A percentile compares a stretch with the other conserved stretches of the same genome.
Evolutionary conservation across 2,888 invertebrate species (phyloP).

Genomic region (Sarcophaga rosellei): DNA sequence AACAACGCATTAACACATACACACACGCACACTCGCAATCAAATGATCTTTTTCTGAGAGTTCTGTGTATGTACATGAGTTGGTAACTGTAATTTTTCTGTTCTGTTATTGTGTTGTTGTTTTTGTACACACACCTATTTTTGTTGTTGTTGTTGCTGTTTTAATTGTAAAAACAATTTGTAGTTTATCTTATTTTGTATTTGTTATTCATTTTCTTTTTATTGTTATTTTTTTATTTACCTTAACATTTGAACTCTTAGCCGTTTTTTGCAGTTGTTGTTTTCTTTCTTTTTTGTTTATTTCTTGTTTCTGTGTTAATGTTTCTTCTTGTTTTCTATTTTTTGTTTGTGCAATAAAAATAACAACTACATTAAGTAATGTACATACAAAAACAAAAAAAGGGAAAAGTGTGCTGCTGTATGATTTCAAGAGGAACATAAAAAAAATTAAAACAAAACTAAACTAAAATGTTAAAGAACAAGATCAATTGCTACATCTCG

Average conservation of each 20-base stretch:
- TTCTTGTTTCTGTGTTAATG: neutral
- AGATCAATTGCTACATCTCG: conserved; percentile 45
- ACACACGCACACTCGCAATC: neutral
- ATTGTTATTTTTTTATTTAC: conserved; percentile 40
- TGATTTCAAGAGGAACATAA: conserved; percentile 18
- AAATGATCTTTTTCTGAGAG: conserved; percentile 21
- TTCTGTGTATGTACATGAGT: conserved; percentile 48
- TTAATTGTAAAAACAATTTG: neutral
- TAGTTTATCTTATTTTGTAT: neutral
- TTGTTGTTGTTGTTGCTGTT: neutral
- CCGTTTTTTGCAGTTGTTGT: conserved; percentile 1
- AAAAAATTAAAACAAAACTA: conserved; percentile 7
- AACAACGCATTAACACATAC: neutral
- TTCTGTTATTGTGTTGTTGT: neutral
- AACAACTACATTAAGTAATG: conserved; percentile 9
- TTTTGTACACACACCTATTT: neutral
- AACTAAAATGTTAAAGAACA: conserved; percentile 24
- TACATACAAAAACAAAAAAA: neutral
- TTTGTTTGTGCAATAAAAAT: conserved; percentile 10
- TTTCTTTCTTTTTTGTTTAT: conserved; percentile 1
- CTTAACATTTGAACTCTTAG: conserved; percentile 57
- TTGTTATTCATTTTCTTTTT: conserved; percentile 7
- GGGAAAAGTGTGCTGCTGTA: conserved; percentile 25
- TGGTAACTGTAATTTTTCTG: neutral
- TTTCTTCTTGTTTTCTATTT: neutral